These are phyloP conservation scores for Aphrocallistes beatrix DNA, from an alignment of 37 sponge, comb jelly and placozoan genomes.

Conservation along the genomic window DNA sequence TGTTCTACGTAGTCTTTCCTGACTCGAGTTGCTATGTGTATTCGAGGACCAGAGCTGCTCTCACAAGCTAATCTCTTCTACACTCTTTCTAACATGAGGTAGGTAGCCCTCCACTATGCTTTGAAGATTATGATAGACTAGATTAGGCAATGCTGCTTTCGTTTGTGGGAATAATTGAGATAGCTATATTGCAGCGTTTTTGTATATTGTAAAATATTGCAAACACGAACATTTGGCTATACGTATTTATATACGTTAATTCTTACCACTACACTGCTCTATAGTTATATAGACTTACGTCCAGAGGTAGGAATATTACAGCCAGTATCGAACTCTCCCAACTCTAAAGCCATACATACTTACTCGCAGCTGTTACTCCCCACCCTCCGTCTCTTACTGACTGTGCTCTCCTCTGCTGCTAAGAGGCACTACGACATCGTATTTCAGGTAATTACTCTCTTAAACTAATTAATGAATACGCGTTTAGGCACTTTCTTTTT, in stretches of 20 bases:
- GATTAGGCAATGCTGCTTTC: too few species aligned
- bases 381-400: background rate
- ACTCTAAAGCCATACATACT: background rate
- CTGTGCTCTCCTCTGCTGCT: constrained; percentile 1
- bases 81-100: background rate
- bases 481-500: too few species aligned
- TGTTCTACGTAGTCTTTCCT: background rate
- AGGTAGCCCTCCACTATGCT: too few species aligned
- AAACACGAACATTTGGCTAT: too few species aligned
- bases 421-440: constrained; percentile 14
- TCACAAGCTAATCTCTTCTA: background rate
- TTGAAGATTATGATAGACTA: too few species aligned
- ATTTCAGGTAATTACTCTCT: background rate
- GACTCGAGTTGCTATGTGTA: constrained; percentile 5
- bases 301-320: background rate
- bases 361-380: constrained; percentile 10
- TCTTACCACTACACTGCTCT: too few species aligned
- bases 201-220: too few species aligned
- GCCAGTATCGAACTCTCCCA: background rate
- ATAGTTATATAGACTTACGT: background rate
- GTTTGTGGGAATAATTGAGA: too few species aligned
- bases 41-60: background rate
- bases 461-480: too few species aligned
- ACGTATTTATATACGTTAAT: too few species aligned
- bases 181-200: too few species aligned